Percentiles rank a stretch among this genome's conserved stretches.
Evolutionary conservation across 2,113 vertebrate genomes (phyloP).

Genomic region (Gopherus flavomarginatus): DNA sequence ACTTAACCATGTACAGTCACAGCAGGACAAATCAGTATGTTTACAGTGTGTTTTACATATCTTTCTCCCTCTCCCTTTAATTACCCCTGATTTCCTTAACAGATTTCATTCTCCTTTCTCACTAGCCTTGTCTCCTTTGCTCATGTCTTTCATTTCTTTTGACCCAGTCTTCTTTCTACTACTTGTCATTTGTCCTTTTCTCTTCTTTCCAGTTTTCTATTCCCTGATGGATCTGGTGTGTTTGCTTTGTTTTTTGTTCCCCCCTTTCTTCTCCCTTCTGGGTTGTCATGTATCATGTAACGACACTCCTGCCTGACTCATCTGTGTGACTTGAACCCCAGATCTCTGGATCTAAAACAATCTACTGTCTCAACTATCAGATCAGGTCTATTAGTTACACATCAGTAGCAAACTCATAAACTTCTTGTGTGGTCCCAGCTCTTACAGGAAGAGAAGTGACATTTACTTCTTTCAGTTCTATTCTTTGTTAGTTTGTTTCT

Average conservation of each 20-base stretch:
- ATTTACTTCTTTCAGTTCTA: background rate
- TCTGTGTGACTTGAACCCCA: background rate
- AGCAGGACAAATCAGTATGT: background rate
- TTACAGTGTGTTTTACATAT: background rate
- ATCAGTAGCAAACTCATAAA: conserved; percentile 19
- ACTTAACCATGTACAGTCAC: background rate
- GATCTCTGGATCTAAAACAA: conserved; percentile 35
- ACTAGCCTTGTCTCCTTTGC: background rate
- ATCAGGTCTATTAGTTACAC: background rate
- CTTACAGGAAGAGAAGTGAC: conserved; percentile 12
- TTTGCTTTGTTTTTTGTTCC: conserved; percentile 1
- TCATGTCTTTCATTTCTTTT: background rate
- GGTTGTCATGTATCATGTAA: background rate
- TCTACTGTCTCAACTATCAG: background rate
- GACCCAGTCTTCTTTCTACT: background rate
- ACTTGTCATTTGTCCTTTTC: background rate
- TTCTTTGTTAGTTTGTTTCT: background rate
- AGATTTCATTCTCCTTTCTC: background rate
- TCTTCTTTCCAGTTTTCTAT: background rate
- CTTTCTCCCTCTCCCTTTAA: background rate
- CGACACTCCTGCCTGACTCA: conserved; percentile 31
- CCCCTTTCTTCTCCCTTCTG: conserved; percentile 31
- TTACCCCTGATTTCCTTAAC: background rate
- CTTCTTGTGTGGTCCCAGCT: conserved; percentile 33
- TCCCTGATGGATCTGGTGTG: background rate